Evolutionary conservation across 2,888 invertebrate species (phyloP).

Genomic region (Psylliodes chrysocephalus): DNA sequence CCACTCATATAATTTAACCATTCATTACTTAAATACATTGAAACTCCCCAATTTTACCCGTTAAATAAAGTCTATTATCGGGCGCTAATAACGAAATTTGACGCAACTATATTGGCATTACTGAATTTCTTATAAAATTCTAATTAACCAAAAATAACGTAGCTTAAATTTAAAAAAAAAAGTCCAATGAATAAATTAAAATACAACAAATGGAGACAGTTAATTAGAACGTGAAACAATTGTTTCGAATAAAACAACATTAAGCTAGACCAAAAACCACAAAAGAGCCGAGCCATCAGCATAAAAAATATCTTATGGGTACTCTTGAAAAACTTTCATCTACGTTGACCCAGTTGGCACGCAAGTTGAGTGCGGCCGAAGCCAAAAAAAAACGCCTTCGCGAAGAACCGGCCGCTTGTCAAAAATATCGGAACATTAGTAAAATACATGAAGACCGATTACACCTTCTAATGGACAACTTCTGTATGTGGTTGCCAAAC

Average conservation of each 20-base stretch:
- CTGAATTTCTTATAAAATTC: no score
- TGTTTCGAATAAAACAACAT: constrained; percentile 18
- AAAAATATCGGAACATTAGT: constrained; percentile 52
- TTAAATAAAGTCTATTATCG: no score
- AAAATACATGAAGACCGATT: constrained; percentile 44
- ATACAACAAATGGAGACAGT: constrained; percentile 31
- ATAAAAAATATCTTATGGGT: constrained; percentile 9
- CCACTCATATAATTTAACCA: no score
- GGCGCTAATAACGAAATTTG: no score
- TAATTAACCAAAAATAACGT: no score
- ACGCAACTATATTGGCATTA: no score
- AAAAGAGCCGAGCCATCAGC: constrained; percentile 42
- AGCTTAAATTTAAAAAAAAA: no score
- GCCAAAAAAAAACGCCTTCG: constrained; percentile 37
- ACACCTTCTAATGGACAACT: constrained; percentile 53
- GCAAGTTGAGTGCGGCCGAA: constrained; percentile 4
- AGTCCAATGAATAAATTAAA: not conserved
- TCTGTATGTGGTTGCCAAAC: constrained; percentile 46
- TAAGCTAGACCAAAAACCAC: constrained; percentile 46
- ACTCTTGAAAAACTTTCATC: constrained; percentile 50
- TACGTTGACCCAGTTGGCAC: constrained; percentile 50
- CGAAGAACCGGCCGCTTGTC: constrained; percentile 39
- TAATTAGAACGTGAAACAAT: constrained; percentile 55
- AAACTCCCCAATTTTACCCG: no score
- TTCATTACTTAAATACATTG: no score